These are phyloP conservation scores for Microtus richardsoni DNA, from an alignment of 2,113 vertebrate species.

Conservation along the genomic window DNA sequence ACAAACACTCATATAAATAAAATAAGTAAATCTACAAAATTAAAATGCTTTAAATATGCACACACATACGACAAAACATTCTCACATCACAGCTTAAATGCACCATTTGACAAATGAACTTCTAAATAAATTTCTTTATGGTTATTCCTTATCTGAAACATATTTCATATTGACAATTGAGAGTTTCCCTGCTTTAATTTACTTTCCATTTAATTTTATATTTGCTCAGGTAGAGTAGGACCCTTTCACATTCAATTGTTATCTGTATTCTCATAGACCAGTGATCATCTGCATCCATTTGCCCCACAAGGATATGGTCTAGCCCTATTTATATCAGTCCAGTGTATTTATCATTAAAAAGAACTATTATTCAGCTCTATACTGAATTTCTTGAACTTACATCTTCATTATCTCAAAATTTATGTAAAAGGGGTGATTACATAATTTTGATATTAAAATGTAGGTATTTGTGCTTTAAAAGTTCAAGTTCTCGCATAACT, in stretches of 20 bases:
- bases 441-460: neutral
- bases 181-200: neutral
- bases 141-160: neutral
- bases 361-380: neutral
- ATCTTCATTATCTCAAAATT: constrained; percentile 1
- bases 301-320: neutral
- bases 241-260: neutral
- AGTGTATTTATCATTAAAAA: neutral
- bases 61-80: neutral
- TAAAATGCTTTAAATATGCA: neutral
- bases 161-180: neutral
- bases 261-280: neutral
- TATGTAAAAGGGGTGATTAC: neutral
- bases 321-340: neutral
- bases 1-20: neutral
- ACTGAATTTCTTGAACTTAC: neutral
- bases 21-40: neutral
- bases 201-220: neutral
- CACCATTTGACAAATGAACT: neutral
- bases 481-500: neutral
- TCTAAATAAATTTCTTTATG: constrained; percentile 25
- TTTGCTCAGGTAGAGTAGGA: neutral
- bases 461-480: neutral
- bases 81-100: neutral
- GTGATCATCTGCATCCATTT: neutral